These are phyloP conservation scores for Tangara arthus DNA, from an alignment of 2,797 vertebrate species.

Conservation along the genomic window DNA sequence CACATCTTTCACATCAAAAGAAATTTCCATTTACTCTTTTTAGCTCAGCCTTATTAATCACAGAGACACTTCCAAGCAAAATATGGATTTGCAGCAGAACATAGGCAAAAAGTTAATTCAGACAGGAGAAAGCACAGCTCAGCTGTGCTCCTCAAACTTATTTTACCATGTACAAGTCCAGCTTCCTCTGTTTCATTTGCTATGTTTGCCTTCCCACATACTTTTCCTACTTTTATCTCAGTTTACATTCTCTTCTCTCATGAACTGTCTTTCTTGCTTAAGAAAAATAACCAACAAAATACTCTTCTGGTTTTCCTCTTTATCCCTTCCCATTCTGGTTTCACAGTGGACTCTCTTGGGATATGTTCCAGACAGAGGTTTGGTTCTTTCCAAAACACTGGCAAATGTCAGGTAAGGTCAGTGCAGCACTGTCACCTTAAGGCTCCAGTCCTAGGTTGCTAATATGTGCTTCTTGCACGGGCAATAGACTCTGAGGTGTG, in stretches of 20 bases:
- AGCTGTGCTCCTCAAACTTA: background rate
- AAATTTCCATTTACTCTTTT: conserved; percentile 14
- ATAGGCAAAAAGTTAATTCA: background rate
- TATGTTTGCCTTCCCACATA: background rate
- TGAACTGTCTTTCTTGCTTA: background rate
- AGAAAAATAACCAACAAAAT: background rate
- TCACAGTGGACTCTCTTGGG: background rate
- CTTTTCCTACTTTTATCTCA: background rate
- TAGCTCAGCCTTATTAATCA: background rate
- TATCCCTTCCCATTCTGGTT: background rate
- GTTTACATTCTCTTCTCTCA: conserved; percentile 13
- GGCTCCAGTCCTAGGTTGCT: background rate
- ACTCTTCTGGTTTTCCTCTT: background rate
- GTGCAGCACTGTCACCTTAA: background rate
- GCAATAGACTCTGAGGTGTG: background rate
- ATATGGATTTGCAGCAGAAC: background rate
- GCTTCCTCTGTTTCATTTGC: conserved; percentile 3
- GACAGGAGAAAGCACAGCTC: background rate
- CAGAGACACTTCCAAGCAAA: conserved; percentile 24
- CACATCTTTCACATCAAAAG: background rate
- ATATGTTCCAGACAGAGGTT: background rate
- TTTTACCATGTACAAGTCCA: background rate
- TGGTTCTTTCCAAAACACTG: background rate
- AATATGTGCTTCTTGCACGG: background rate
- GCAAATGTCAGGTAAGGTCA: background rate